Base-by-base conservation (phyloP, 2,888 invertebrate genomes). In the Drosophila fungiperda region DNA sequence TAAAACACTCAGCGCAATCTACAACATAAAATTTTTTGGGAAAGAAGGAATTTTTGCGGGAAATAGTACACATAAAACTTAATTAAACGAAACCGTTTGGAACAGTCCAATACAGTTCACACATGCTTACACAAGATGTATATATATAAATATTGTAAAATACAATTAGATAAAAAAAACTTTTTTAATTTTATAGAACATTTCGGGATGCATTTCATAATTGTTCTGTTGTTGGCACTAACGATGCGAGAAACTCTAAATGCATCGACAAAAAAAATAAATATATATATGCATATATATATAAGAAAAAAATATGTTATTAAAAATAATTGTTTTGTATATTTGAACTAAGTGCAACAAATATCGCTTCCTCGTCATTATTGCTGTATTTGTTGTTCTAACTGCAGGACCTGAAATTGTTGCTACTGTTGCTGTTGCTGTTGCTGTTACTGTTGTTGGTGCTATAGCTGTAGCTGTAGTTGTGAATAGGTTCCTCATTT, bases 201-300 rank as follows among this genome's bases (percentile, higher is more conserved):
- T 57, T 66, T 45, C 32, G 36, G 48, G 48, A 54, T 67, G 62
- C 45, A 67, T 69, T 58, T 76, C 45, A 29, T 33, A 54, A 70
- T 58, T 66, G 49, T 62, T 68, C 52, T 58, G 23, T 81, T 84
- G 32, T 68, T 89, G 87, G 87, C 89, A 84, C 89, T 86, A 78
- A 68, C 48, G 73, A 68, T 81, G 68, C 53, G 42, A 65, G 59
- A 73, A 62, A 68, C 70, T 63, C 55, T 58, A 76, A 57, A 72
- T 54, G 49, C 23, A 52, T 33, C 53, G 29, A 29, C 29, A 42
- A 55, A 68, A 33, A 64, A 60, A 35, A 36, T 33, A 38, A 20
- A 7, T 20, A 20, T 12, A 7, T 15, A 8, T 23, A 20, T 45
- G 12, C 7, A 12, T 20, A 12, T 20, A 45, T 42, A 32, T 32